Percentiles rank a stretch among this genome's conserved stretches.
Evolutionary conservation across 2,888 invertebrate genomes (phyloP).

Genomic region (Thysanoteuthis rhombus): DNA sequence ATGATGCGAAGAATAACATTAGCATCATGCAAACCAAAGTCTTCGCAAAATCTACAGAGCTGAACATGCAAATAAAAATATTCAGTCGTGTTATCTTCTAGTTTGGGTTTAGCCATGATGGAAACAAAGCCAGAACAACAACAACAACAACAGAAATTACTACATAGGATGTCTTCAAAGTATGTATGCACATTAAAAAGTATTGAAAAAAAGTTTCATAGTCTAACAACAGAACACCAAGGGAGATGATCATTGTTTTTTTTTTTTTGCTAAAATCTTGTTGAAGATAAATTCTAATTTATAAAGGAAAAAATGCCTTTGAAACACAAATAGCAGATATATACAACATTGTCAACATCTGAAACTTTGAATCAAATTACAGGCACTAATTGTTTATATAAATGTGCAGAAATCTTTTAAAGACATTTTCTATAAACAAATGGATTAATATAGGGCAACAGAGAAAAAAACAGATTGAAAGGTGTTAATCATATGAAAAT

Average conservation of each 20-base stretch:
- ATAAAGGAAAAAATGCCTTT: too few relatives aligned
- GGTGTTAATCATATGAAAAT: not conserved
- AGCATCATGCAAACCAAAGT: constrained; percentile 1
- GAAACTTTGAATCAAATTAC: not conserved
- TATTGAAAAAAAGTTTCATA: not conserved
- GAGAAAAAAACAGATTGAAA: not conserved
- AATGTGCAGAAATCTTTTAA: not conserved
- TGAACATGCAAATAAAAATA: constrained; percentile 12
- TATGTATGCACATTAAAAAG: not conserved
- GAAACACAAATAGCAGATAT: too few relatives aligned
- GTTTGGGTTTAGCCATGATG: not conserved
- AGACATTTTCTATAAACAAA: not conserved
- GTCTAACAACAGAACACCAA: too few relatives aligned
- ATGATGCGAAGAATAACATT: not conserved
- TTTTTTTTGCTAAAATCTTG: too few relatives aligned
- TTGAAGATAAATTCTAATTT: too few relatives aligned
- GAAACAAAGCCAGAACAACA: not conserved
- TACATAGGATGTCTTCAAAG: not conserved
- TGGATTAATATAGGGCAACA: not conserved
- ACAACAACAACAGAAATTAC: not conserved
- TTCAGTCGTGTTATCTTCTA: not conserved
- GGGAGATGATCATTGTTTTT: too few relatives aligned
- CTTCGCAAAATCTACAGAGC: not conserved
- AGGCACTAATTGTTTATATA: not conserved
- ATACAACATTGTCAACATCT: too few relatives aligned